Evolutionary conservation across 2,113 vertebrate species (phyloP), one percentile per base, ranked within the genome.

Genomic region (Ia io): DNA sequence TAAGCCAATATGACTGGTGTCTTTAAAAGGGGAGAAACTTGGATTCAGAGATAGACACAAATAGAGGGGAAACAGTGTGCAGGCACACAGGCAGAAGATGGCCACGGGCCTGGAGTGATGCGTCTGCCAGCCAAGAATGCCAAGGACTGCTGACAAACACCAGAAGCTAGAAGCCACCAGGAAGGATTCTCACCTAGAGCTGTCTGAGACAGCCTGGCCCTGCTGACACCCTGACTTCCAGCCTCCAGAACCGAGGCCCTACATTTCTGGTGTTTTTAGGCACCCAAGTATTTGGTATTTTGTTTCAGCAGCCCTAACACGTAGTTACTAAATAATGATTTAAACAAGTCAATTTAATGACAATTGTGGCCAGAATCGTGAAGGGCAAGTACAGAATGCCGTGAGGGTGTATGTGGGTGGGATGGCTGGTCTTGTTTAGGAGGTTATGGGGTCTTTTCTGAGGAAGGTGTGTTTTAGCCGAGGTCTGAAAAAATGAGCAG

Each of bases 331-430:
- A 30, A 42, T 53, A 65, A 79, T 3, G 6, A 32, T 13, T 42
- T 37, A 20, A 84, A 71, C 23, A 59, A 40, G 8, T 30, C 59
- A 8, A 13, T 70, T 87, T 80, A 17, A 51, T 23, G 65, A 20
- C 9, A 37, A 6, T 17, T 2, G 14, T 28, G 22, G 78, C 65
- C 91, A 35, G 23, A 20, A 1, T 23, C 7, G 14, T n/a, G 37
- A 51, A 11, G 35, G 35, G 16, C 32, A 7, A 9, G 17, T 5
- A 3, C 35, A 3, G 23, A 44, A 40, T 0, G 10, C n/a, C 1
- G 0, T 4, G 20, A 25, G 30, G 35, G n/a, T 1, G 7, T 14
- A 1, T 30, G 5, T 6, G 40, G 8, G 25, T 17, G n/a, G 30
- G 13, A n/a, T 37, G 6, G 14, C 16, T 79, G 79, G 20, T 13